Percentiles rank a stretch among this genome's conserved stretches.
Evolutionary conservation across 2,888 invertebrate species (phyloP).

Genomic region (Rutpela maculata): DNA sequence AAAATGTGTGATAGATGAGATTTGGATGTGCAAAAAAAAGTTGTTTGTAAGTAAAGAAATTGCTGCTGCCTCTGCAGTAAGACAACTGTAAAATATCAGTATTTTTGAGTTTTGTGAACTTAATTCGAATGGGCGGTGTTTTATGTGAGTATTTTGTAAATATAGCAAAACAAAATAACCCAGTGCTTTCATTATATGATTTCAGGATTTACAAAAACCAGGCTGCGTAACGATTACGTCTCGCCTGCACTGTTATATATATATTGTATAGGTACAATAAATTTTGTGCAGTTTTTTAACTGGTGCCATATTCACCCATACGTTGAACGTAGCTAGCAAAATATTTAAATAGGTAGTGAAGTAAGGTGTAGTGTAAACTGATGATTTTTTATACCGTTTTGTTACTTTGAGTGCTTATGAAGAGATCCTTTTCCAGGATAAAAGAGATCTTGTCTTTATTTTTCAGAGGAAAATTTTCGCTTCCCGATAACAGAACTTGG

Average conservation of each 20-base stretch:
- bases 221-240: constrained; percentile 43
- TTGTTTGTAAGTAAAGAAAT: constrained; percentile 46
- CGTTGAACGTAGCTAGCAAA: constrained; percentile 58
- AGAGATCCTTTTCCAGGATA: constrained; percentile 35
- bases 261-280: constrained; percentile 65
- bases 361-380: constrained; percentile 61
- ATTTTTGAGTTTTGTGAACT: constrained; percentile 55
- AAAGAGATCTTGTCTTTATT: constrained; percentile 24
- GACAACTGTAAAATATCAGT: constrained; percentile 63
- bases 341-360: constrained; percentile 51
- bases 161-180: constrained; percentile 59
- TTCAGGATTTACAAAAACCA: constrained; percentile 58
- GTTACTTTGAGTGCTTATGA: constrained; percentile 46
- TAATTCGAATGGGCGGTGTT: constrained; percentile 24
- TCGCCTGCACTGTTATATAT: constrained; percentile 59
- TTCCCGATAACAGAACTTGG: not conserved
- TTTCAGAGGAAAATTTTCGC: constrained; percentile 18
- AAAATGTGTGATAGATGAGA: constrained; percentile 62
- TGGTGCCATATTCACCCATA: constrained; percentile 68
- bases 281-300: constrained; percentile 54
- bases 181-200: constrained; percentile 65
- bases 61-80: constrained; percentile 42
- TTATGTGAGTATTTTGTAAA: constrained; percentile 61
- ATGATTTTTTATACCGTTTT: constrained; percentile 63
- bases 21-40: constrained; percentile 48